phyloP scores from a whole-genome alignment of 1,140 invertebrate species.

The Belonocnema kinseyi region DNA sequence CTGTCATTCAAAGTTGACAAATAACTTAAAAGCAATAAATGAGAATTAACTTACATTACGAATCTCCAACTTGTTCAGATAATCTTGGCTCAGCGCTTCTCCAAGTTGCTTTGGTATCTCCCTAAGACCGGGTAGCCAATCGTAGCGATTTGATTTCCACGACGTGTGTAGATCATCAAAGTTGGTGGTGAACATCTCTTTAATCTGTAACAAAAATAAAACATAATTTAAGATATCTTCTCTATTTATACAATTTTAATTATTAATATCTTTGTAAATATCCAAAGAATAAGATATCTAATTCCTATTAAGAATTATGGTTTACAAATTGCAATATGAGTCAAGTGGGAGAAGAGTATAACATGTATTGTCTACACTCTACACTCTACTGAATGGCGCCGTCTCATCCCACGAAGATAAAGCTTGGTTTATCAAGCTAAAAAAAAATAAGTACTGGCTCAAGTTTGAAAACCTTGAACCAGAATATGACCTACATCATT shows the following conservation, averaged over 20 bases:
- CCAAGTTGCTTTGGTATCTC: slow-evolving; percentile 76
- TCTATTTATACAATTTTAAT: neutral
- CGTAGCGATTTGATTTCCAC: slow-evolving; percentile 74
- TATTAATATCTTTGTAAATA: neutral
- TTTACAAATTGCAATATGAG: neutral
- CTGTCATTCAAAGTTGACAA: neutral
- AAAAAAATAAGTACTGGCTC: neutral
- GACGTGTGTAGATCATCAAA: slow-evolving; percentile 68
- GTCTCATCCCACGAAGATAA: neutral
- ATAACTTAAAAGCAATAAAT: neutral
- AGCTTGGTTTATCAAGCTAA: neutral
- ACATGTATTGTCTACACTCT: slow-evolving; percentile 20
- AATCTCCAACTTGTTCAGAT: slow-evolving; percentile 73
- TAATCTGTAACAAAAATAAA: slow-evolving; percentile 73
- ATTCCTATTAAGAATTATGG: too few species aligned
- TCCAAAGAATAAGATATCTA: too few species aligned
- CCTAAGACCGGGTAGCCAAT: slow-evolving; percentile 74
- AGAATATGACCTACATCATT: too few species aligned
- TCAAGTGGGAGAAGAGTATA: neutral
- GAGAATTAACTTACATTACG: slow-evolving; percentile 58
- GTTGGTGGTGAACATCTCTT: slow-evolving; percentile 74
- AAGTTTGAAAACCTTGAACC: neutral
- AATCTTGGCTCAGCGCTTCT: slow-evolving; percentile 65
- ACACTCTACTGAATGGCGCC: slow-evolving; percentile 7
- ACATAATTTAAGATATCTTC: slow-evolving; percentile 33